A percentile compares a stretch with the other conserved stretches of the same genome.
These are phyloP conservation scores for Oryctes rhinoceros DNA, from an alignment of 1,140 invertebrate species.

Conservation along the genomic window DNA sequence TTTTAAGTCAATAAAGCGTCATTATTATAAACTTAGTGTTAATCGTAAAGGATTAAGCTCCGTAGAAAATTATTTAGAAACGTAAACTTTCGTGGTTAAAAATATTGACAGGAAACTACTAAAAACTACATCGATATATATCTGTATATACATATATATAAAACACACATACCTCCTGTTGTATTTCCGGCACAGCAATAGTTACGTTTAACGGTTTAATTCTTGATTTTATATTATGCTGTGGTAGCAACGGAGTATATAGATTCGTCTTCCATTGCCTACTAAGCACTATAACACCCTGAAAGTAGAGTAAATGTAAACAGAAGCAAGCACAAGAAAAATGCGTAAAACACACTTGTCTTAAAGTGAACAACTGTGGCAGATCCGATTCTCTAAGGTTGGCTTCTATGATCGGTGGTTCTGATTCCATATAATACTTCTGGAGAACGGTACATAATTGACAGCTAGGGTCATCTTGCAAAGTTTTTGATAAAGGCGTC, in stretches of 20 bases:
- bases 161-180: conserved; percentile 71
- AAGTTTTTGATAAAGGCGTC: conserved; percentile 87
- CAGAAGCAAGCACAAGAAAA: neutral
- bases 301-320: conserved; percentile 47
- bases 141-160: neutral
- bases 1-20: no score
- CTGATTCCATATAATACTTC: conserved; percentile 82
- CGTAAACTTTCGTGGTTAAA: no score
- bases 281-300: conserved; percentile 91
- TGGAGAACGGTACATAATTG: conserved; percentile 90
- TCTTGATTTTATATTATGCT: conserved; percentile 88
- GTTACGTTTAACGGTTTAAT: conserved; percentile 87
- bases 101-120: no score
- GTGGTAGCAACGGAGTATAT: conserved; percentile 90
- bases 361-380: conserved; percentile 87
- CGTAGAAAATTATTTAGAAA: no score
- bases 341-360: conserved; percentile 68
- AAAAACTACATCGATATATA: no score
- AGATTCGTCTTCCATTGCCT: conserved; percentile 97
- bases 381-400: conserved; percentile 85
- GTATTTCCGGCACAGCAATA: conserved; percentile 81
- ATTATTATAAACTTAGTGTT: no score
- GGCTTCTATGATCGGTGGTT: conserved; percentile 78
- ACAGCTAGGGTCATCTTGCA: conserved; percentile 95
- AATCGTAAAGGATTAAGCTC: no score